Evolutionary conservation across 2,888 invertebrate genomes (phyloP), one percentile per base, ranked within the genome.

Genomic region (Drosophila tanythrix): DNA sequence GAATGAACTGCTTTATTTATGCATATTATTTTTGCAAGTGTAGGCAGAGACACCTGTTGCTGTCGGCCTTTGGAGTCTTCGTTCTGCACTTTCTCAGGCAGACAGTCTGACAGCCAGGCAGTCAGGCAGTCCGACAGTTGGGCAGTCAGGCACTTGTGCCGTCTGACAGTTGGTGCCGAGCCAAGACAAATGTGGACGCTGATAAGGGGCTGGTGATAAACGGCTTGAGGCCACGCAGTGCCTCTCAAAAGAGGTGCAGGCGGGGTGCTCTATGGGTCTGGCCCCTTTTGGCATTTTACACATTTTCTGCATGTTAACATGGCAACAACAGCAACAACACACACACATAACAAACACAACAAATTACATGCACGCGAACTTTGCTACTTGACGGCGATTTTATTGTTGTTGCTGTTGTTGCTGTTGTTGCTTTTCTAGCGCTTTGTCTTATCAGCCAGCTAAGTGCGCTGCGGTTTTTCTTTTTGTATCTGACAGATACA

Each of bases 341-440:
- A 50, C 18, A 35, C 35, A 31, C 31, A 52, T 10, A 27, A 46
- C 67, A 51, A n/a, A 18, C 40, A 38, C 50, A 70, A 71, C 70
- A 81, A 74, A 76, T 81, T 68, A 70, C 63, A 70, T 56, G 70
- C 79, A 81, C 72, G 81, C 81, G 70, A 82, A 80, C 82, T 77
- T 75, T 70, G 72, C 64, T 72, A 66, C 76, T 68, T 73, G 53
- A 40, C 25, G 51, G 46, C 36, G 46, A 1, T 58, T 69, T 40
- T 53, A 50, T 70, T 52, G 6, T 38, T 48, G 64, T 25, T n/a
- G 50, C 15, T 66, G n/a, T 59, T 25, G 43, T 62, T 2, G 15
- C 3, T 18, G 38, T 57, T 58, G 63, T 5, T 63, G 29, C 18
- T 59, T 75, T 74, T 65, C 70, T 60, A 68, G 58, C 62, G 68